Base-by-base conservation (phyloP, 2,113 vertebrate species). In the Tinamus guttatus region DNA sequence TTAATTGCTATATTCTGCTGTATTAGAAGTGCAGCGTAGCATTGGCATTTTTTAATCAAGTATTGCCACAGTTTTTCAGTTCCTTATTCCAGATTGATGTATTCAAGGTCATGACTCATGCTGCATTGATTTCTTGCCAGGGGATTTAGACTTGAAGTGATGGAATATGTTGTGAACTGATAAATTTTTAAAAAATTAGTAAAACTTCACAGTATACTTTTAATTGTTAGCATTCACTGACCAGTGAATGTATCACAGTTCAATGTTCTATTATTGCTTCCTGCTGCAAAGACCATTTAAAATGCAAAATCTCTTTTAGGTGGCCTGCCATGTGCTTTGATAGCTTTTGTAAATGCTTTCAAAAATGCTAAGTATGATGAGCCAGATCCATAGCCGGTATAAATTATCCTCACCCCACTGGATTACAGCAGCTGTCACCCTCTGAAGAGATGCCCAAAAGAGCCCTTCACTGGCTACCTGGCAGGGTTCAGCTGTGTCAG, bases 71-170 rank as follows among this genome's bases (percentile, higher is more conserved):
- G 11, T 83, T 91, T 32, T 85, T 5, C 27, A 75, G 17, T 51
- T 89, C 74, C 43, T 49, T 27, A 5, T 70, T 60, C 49, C 38
- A 62, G 30, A 41, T 69, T 75, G 74, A 81, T 86, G 20, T 7
- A 11, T 80, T 87, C 76, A 88, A 93, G 90, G 93, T 90, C 81
- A 67, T 84, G 43, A 30, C 85, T 92, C 59, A 7, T 1, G 34
- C 65, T 62, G 54, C 62, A 86, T 88, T 54, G 94, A 92, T 91
- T 96, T 94, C 71, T 63, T 73, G 70, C 95, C 81, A 83, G 47
- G 63, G 59, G 81, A 87, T 96, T 95, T 82, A 93, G 83, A 62
- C 64, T 32, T 38, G 51, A 90, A 92, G 52, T 76, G 88, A 93
- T 34, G 47, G 78, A 87, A 79, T 76, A 54, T 59, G 69, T 20